Base-by-base conservation (phyloP, 2,113 vertebrate genomes). In the Leucosticte australis region DNA sequence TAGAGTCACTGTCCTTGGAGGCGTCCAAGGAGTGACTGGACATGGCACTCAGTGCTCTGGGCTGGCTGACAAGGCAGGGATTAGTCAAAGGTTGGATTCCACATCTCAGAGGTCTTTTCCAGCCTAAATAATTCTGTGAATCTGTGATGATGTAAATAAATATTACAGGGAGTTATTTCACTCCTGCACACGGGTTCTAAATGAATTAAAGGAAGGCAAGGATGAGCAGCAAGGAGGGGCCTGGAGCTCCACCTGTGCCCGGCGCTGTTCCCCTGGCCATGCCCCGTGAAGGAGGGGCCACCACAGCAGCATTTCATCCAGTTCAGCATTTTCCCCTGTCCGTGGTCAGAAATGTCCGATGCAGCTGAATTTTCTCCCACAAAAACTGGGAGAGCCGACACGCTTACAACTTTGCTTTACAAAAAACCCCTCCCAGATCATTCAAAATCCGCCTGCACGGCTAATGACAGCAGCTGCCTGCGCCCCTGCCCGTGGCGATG, bases 281-380 rank as follows among this genome's bases (percentile, higher is more conserved):
- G 59, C 13, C 41, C 21, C 7, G 11, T n/a, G 70, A 6, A 42
- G 15, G 31, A 50, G 16, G 9, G 42, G 30, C 30, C 3, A 8
- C n/a, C 7, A 7, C 26, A 49, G 6, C 49, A 18, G 7, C 5
- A 0, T 14, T 39, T 23, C 14, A 33, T 13, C 5, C 28, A 9
- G 3, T 20, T 35, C 11, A 31, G 37, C 31, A 5, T 35, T 60
- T 64, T 53, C 35, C 15, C 1, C 53, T 11, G 47, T 3, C 2
- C 0, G 0, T 8, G 10, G 15, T 30, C 17, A 9, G 24, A 56
- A 79, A 50, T 0, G 5, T 18, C 8, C 31, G 10, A 9, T 3
- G 1, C 6, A 14, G 23, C 3, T 6, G 3, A 4, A 7, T 59
- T 70, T 69, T 70, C 33, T 31, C 31, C 13, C 35, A 3, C 0